Evolutionary conservation across 2,888 invertebrate genomes (phyloP), one percentile per base, ranked within the genome.

Genomic region (Hypolimnas misippus): DNA sequence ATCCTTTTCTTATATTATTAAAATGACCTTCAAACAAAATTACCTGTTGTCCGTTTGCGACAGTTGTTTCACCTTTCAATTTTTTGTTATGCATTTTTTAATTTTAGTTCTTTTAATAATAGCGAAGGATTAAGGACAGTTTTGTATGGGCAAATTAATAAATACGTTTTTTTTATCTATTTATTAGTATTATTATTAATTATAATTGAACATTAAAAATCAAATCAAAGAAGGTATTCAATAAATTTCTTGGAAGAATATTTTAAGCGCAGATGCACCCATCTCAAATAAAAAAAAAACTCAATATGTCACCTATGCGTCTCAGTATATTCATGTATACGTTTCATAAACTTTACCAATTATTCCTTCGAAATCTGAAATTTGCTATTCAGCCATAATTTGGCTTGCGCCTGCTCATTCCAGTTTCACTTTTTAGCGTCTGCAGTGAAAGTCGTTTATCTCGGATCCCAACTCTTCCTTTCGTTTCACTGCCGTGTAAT

Each of bases 341-440:
- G 4, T 12, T 19, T 12, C 10, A 44, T 12, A 44, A 0, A 12
- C 2, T 12, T 12, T 21, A n/a, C 10, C 44, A 51, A 46, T n/a
- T 12, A 46, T 62, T 51, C 8, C 21, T 53, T 12, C 44, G 51
- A 62, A 52, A 62, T 52, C 49, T 31, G 52, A 62, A 62, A 59
- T 58, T 63, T 33, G 57, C 76, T 80, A 72, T 79, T 82, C 78
- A 83, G 74, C 76, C 74, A 76, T 79, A 77, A 81, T 79, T 79
- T 78, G 73, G 75, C 49, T 44, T 68, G 74, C 76, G 75, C 75
- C 77, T 78, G 76, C 74, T 72, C 80, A 81, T 84, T 83, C 79
- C 86, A 86, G 86, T 91, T 91, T 91, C 90, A 89, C 91, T 90
- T 91, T 87, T 90, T 89, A 90, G 87, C 86, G 79, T 84, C 77